Conservation (phyloP, 2,888 invertebrate genomes). For the Harpalus rufipes region DNA sequence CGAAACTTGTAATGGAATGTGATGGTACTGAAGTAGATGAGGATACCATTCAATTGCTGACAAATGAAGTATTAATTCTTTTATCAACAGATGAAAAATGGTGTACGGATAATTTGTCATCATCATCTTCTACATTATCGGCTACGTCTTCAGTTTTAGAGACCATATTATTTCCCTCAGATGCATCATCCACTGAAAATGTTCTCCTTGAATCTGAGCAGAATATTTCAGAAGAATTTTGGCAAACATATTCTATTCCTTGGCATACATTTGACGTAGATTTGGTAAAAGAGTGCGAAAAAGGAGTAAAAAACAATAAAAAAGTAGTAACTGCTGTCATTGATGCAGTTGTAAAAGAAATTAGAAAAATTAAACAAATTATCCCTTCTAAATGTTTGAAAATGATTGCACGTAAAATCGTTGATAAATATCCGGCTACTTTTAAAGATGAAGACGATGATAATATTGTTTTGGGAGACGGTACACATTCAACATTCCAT, state of each 20-base stretch:
- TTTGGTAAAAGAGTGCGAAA: not conserved
- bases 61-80: conserved; percentile 9
- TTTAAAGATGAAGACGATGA: conserved; percentile 48
- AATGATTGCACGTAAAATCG: conserved; percentile 23
- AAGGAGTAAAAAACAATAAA: conserved; percentile 15
- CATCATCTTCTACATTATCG: too few species aligned
- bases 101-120: too few species aligned
- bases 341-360: conserved; percentile 3
- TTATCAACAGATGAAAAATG: not conserved
- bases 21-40: conserved; percentile 26
- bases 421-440: conserved; percentile 20
- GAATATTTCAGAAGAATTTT: conserved; percentile 11
- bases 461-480: conserved; percentile 25
- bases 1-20: conserved; percentile 3
- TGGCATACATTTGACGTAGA: not conserved
- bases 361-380: conserved; percentile 13
- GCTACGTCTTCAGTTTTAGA: not conserved
- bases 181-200: not conserved
- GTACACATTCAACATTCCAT: conserved; percentile 9
- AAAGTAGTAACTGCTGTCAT: not conserved
- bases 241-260: not conserved
- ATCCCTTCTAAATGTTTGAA: not conserved
- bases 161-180: not conserved
- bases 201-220: not conserved
- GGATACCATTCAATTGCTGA: not conserved